A percentile compares a stretch with the other conserved stretches of the same genome.
These are phyloP conservation scores for Platycheirus rosarum DNA, from an alignment of 2,888 invertebrate genomes.

Conservation along the genomic window DNA sequence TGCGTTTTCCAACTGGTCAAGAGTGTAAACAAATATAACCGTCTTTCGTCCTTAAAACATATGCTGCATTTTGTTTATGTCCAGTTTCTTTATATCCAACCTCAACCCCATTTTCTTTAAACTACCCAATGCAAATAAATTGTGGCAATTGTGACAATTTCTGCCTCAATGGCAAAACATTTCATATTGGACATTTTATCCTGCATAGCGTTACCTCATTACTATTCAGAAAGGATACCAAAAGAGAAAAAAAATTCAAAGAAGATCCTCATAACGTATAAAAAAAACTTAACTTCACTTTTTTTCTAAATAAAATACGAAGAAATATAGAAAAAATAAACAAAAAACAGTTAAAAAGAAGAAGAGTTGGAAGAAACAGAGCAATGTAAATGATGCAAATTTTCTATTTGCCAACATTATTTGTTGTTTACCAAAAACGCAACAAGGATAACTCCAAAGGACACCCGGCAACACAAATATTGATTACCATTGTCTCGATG, in stretches of 20 bases:
- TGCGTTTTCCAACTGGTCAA: too few relatives aligned
- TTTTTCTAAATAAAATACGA: neutral
- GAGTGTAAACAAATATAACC: neutral
- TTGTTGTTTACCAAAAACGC: constrained; percentile 63
- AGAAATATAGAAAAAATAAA: constrained; percentile 10
- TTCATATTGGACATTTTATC: neutral
- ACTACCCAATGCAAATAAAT: constrained; percentile 39
- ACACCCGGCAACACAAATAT: constrained; percentile 54
- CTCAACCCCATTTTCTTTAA: constrained; percentile 20
- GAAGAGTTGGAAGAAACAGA: constrained; percentile 13
- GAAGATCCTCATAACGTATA: constrained; percentile 5
- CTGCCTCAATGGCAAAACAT: constrained; percentile 17
- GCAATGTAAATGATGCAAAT: constrained; percentile 64
- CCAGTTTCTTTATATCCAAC: constrained; percentile 3
- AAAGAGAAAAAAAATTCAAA: neutral
- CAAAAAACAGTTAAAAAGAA: too few relatives aligned
- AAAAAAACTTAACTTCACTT: neutral
- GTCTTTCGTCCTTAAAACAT: neutral
- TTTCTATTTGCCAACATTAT: constrained; percentile 57
- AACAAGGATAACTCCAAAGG: constrained; percentile 57
- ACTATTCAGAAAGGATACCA: constrained; percentile 35
- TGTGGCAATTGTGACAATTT: constrained; percentile 41
- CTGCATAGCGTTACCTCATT: constrained; percentile 13
- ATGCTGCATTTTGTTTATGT: neutral
- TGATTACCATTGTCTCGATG: constrained; percentile 37